These are phyloP conservation scores for Sepiola atlantica DNA, from an alignment of 2,888 invertebrate species.

Conservation along the genomic window DNA sequence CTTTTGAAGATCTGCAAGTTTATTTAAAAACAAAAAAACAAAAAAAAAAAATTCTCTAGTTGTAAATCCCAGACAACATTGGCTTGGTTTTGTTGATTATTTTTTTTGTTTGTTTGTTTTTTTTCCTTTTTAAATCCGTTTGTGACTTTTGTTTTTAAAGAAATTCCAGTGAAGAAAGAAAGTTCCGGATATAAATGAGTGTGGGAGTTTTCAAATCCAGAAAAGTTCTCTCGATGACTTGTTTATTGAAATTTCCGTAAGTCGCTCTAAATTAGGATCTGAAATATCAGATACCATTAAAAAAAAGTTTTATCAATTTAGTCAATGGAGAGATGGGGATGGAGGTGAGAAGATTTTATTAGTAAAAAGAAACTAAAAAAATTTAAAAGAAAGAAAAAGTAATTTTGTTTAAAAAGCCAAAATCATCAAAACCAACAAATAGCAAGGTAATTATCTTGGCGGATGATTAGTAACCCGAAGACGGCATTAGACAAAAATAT, in stretches of 20 bases:
- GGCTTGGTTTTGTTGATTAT: too few species aligned
- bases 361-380: neutral
- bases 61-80: neutral
- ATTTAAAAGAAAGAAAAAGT: neutral
- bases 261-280: slow-evolving; percentile 32
- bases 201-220: slow-evolving; percentile 3
- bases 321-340: neutral
- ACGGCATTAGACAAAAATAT: neutral
- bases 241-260: neutral
- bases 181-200: neutral
- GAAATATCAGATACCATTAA: neutral
- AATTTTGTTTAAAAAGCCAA: neutral
- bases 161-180: neutral
- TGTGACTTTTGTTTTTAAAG: neutral
- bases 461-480: neutral
- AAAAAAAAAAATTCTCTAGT: too few species aligned
- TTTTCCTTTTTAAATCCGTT: neutral
- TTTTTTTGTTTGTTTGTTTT: neutral
- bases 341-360: neutral
- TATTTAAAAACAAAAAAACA: too few species aligned
- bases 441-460: neutral
- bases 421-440: neutral
- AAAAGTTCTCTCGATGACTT: neutral
- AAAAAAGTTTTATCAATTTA: slow-evolving; percentile 14
- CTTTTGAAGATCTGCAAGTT: neutral